Conservation (phyloP, 2,888 invertebrate genomes). For the Acrobasis consociella region DNA sequence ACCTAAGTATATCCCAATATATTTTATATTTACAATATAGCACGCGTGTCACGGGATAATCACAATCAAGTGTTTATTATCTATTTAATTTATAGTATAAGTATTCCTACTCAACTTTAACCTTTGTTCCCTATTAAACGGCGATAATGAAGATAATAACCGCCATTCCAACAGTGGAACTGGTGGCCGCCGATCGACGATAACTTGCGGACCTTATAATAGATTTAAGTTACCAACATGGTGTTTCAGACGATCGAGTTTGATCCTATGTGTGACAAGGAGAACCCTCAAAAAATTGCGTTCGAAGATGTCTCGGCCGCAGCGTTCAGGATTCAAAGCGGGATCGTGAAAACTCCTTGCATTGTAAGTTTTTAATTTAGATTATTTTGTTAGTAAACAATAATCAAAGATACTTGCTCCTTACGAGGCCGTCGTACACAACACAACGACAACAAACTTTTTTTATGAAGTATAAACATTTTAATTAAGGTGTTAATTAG, state of each 20-base stretch:
- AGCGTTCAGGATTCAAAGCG: slow-evolving; percentile 92
- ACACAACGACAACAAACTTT: too few species aligned
- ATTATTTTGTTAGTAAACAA: background rate
- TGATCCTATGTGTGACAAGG: slow-evolving; percentile 85
- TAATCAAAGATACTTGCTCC: too few species aligned
- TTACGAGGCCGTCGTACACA: too few species aligned
- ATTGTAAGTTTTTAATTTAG: slow-evolving; percentile 82
- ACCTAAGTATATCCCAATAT: too few species aligned
- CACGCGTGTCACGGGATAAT: slow-evolving; percentile 14
- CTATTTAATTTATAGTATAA: slow-evolving; percentile 3
- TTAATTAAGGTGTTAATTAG: too few species aligned
- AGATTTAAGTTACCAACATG: slow-evolving; percentile 44
- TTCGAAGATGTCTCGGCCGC: slow-evolving; percentile 96
- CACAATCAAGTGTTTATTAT: slow-evolving; percentile 22
- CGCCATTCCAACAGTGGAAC: slow-evolving; percentile 9
- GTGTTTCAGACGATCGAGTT: slow-evolving; percentile 73
- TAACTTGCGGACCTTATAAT: background rate
- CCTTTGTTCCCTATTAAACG: slow-evolving; percentile 16
- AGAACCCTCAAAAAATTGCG: slow-evolving; percentile 86
- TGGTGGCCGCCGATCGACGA: background rate
- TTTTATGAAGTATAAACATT: too few species aligned
- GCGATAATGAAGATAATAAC: background rate
- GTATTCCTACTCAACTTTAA: slow-evolving; percentile 15
- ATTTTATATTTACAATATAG: background rate
- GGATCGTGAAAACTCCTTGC: slow-evolving; percentile 93